phyloP scores from a whole-genome alignment of 2,888 invertebrate species.

The Orthosia incerta region DNA sequence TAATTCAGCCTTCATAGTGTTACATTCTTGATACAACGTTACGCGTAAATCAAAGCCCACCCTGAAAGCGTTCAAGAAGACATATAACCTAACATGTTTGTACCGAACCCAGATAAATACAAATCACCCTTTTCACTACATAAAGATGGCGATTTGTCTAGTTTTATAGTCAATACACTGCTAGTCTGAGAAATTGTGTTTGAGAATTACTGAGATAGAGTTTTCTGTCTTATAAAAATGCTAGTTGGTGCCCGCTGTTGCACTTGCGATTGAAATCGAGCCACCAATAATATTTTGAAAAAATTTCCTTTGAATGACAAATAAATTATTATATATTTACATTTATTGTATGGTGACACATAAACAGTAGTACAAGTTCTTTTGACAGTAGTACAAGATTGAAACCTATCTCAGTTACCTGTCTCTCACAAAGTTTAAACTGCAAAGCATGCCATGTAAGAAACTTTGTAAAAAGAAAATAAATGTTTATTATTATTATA shows the following conservation, averaged over 20 bases:
- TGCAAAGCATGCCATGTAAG: no score
- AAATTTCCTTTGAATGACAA: no score
- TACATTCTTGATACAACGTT: background rate
- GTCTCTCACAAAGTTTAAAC: no score
- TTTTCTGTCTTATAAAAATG: background rate
- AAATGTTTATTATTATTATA: no score
- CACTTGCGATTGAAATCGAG: background rate
- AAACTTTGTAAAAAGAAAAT: no score
- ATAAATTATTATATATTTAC: no score
- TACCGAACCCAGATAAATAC: slow-evolving; percentile 3
- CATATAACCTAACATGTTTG: background rate
- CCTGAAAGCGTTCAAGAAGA: background rate
- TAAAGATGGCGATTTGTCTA: slow-evolving; percentile 37
- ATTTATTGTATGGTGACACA: no score
- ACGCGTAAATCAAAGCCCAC: background rate
- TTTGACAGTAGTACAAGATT: no score
- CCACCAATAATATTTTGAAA: no score
- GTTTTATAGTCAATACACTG: slow-evolving; percentile 23
- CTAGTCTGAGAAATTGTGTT: slow-evolving; percentile 20
- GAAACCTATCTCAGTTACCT: no score
- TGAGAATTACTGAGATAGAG: background rate
- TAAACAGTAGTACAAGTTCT: no score
- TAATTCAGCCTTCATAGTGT: no score
- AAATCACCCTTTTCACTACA: slow-evolving; percentile 21
- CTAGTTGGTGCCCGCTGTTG: background rate